Evolutionary conservation across 2,888 invertebrate genomes (phyloP).

Genomic region (Drosophila nigricruria): DNA sequence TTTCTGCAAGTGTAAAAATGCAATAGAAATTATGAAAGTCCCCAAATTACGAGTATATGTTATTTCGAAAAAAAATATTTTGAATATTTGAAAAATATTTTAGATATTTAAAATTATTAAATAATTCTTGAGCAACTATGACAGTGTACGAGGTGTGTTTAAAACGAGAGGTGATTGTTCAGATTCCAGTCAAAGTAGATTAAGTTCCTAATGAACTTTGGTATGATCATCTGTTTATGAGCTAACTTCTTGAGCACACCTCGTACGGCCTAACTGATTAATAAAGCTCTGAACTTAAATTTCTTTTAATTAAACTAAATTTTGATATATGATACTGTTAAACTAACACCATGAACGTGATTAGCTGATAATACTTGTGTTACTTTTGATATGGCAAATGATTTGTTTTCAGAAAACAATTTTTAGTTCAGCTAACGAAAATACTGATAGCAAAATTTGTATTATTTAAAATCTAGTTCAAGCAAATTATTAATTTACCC

Average conservation of each 20-base stretch:
- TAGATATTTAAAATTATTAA: no score
- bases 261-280: neutral
- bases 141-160: neutral
- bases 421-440: neutral
- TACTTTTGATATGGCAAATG: conserved; percentile 5
- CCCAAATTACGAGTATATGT: neutral
- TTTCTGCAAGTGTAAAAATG: neutral
- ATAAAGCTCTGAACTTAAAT: neutral
- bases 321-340: conserved; percentile 1
- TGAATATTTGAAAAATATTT: neutral
- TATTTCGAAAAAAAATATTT: neutral
- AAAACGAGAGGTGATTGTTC: neutral
- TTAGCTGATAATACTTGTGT: conserved; percentile 27
- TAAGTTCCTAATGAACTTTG: neutral
- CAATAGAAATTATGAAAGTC: neutral
- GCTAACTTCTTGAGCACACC: neutral
- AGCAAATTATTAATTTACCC: neutral
- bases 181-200: neutral
- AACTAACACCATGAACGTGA: conserved; percentile 21
- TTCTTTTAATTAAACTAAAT: neutral
- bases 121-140: neutral
- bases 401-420: neutral
- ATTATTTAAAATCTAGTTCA: neutral
- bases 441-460: neutral
- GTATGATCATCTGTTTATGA: neutral